Evolutionary conservation across 2,797 vertebrate species (phyloP).

Genomic region (Emys orbicularis): DNA sequence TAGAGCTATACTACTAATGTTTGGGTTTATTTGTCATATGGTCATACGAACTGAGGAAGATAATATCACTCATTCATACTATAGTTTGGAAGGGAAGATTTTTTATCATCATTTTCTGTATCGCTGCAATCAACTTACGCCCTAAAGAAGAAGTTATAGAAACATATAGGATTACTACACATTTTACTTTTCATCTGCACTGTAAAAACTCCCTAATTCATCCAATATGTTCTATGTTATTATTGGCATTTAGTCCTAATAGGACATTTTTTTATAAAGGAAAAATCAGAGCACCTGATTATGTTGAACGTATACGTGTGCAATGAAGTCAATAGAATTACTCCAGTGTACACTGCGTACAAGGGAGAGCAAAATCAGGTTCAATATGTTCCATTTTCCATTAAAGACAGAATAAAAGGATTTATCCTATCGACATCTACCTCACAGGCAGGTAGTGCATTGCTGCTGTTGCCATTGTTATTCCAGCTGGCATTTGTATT

Average conservation of each 20-base stretch:
- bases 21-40: not conserved
- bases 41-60: not conserved
- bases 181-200: not conserved
- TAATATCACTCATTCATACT: not conserved
- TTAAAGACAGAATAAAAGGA: not conserved
- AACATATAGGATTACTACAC: not conserved
- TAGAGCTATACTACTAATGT: not conserved
- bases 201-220: not conserved
- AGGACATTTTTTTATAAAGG: not conserved
- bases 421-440: not conserved
- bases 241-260: not conserved
- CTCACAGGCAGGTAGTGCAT: not conserved
- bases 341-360: not conserved
- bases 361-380: not conserved
- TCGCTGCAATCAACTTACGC: not conserved
- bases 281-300: not conserved
- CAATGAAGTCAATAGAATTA: not conserved
- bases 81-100: too few relatives aligned
- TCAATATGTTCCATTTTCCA: not conserved
- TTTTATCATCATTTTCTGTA: not conserved
- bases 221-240: not conserved
- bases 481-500: not conserved
- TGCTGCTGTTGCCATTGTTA: not conserved
- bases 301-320: not conserved
- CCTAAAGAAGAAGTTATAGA: not conserved